Evolutionary conservation across 2,888 invertebrate species (phyloP), one percentile per base, ranked within the genome.

Genomic region (Lithophane semibrunnea): DNA sequence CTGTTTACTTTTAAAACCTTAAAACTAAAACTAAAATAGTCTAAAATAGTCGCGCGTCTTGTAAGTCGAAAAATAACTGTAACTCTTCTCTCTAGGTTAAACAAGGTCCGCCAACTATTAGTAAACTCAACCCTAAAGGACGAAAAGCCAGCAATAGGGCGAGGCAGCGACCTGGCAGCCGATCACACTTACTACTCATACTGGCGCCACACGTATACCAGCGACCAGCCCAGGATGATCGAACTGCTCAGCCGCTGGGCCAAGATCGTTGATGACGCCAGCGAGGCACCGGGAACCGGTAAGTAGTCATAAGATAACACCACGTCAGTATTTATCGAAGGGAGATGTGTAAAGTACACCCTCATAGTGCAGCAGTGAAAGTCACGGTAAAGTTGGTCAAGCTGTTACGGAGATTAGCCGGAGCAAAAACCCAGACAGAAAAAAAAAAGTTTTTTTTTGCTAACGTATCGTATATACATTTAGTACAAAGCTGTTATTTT

Each of bases 71-170:
- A 52, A 42, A 24, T 73, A 61, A 65, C 37, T 63, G 47, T 63
- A 16, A 44, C 37, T 75, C 18, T 49, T 12, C 9, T 61, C 7
- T 42, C 0, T 89, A 96, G 97, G 79, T 93, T 99, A 42, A 96
- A 96, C 65, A 97, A 98, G 74, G 98, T 97, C 0, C 97, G 98
- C 18, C 97, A 97, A 89, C 95, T 98, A 82, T 93, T 98, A 0
- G 97, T 98, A 79, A 97, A 98, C 93, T 80, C 92, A 0, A 90
- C 94, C 0, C 93, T 97, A 1, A 93, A 93, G 0, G 94, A 97
- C 79, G 98, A 98, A 86, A 89, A 58, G 7, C 78, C 92, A 1
- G 93, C 92, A n/a, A 84, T 74, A 0, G 90, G 91, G 0, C 83
- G 79, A 16, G 90, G 92, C 29, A 84, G 86, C 9, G 90, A 83